Evolutionary conservation across 2,888 invertebrate species (phyloP).

Genomic region (Hydropsyche betteni): DNA sequence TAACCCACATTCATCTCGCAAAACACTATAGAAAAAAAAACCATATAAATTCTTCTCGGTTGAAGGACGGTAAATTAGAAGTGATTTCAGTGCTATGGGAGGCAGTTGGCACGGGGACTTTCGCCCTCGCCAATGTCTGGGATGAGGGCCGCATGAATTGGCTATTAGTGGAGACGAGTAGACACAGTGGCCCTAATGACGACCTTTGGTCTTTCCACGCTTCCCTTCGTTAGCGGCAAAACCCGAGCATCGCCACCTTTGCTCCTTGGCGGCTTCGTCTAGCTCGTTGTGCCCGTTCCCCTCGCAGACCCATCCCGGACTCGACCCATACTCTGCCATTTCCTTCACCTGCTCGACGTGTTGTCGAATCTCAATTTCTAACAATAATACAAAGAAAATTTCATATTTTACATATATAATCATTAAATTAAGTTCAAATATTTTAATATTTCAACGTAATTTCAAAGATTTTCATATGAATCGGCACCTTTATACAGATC

Average conservation of each 20-base stretch:
- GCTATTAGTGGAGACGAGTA: constrained; percentile 62
- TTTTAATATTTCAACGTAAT: too few species aligned
- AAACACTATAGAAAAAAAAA: background rate
- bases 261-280: constrained; percentile 50
- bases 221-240: constrained; percentile 69
- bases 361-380: background rate
- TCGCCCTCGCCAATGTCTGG: background rate
- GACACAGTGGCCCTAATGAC: constrained; percentile 69
- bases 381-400: too few species aligned
- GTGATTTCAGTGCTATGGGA: constrained; percentile 33
- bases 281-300: constrained; percentile 14
- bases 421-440: too few species aligned
- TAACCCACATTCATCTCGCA: constrained; percentile 33
- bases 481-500: too few species aligned
- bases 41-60: too few species aligned
- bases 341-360: constrained; percentile 9
- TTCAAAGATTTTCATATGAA: too few species aligned
- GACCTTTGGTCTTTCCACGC: constrained; percentile 64
- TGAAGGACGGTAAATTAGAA: constrained; percentile 8
- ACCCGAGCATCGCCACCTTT: constrained; percentile 61
- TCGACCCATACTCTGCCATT: background rate
- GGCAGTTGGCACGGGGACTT: constrained; percentile 1
- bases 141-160: constrained; percentile 64
- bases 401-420: too few species aligned
- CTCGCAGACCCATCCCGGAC: background rate